Conservation (phyloP, 37 sponge, comb jelly and placozoan genomes). For the Chondrosia reniformis region DNA sequence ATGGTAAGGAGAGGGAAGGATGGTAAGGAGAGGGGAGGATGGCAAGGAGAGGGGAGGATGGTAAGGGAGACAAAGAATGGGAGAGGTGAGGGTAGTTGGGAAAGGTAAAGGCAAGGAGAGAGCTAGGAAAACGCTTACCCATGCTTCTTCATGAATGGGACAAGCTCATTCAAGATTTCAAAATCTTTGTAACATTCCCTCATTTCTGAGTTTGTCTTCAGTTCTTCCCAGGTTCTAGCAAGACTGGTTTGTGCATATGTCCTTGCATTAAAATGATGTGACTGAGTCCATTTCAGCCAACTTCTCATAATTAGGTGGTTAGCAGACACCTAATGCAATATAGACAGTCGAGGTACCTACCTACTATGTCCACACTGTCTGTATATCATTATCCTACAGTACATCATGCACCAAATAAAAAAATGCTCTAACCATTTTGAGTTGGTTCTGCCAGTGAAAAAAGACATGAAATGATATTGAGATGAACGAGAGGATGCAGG, state of each 20-base stretch:
- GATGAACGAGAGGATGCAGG: constrained; percentile 12
- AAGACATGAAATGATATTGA: constrained; percentile 8
- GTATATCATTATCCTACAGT: no score
- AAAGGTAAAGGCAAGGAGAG: no score
- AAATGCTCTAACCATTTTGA: no score
- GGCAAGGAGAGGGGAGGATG: no score
- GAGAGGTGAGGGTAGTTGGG: no score
- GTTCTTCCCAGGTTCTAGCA: constrained; percentile 30
- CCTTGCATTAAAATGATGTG: constrained; percentile 46
- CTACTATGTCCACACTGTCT: no score
- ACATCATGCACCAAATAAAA: no score
- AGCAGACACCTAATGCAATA: neutral
- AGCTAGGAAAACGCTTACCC: no score
- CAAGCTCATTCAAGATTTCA: neutral
- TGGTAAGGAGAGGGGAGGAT: no score
- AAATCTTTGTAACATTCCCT: neutral
- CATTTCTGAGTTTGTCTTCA: neutral
- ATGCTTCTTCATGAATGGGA: constrained; percentile 29
- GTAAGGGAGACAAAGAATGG: no score
- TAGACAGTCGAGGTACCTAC: neutral
- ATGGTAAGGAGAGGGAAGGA: no score
- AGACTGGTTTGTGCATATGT: constrained; percentile 54
- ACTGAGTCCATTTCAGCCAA: constrained; percentile 31
- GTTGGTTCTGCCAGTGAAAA: no score
- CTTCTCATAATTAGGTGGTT: neutral